These are phyloP conservation scores for Psylliodes chrysocephalus DNA, from an alignment of 2,888 invertebrate species.

Conservation along the genomic window DNA sequence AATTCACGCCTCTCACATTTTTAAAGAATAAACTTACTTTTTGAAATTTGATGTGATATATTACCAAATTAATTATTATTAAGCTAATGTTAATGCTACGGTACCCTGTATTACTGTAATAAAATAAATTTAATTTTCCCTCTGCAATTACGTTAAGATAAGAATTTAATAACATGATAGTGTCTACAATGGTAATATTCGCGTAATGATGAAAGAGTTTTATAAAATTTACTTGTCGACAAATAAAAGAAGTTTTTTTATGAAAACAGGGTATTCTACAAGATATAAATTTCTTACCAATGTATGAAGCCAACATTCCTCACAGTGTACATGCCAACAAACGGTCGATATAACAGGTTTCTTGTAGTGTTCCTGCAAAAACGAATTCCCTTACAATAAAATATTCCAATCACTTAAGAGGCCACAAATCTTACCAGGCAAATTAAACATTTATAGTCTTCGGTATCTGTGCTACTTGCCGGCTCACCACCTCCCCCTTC, in stretches of 20 bases:
- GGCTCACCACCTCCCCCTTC: conserved; percentile 56
- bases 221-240: no score
- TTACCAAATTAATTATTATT: no score
- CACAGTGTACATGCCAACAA: conserved; percentile 79
- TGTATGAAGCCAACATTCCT: conserved; percentile 78
- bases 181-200: no score
- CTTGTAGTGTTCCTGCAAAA: conserved; percentile 70
- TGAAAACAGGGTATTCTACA: conserved; percentile 5
- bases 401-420: conserved; percentile 36
- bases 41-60: no score
- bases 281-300: conserved; percentile 61
- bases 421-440: conserved; percentile 71
- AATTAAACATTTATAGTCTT: conserved; percentile 77
- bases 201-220: no score
- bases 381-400: conserved; percentile 21
- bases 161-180: no score
- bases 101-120: no score
- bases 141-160: no score
- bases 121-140: no score
- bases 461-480: conserved; percentile 57
- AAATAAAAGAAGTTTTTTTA: neutral
- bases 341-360: conserved; percentile 74
- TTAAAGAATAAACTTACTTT: no score
- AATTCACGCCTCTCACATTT: no score
- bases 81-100: no score